Conservation (phyloP, 1,140 invertebrate species). For the Ditylenchus dipsaci region DNA sequence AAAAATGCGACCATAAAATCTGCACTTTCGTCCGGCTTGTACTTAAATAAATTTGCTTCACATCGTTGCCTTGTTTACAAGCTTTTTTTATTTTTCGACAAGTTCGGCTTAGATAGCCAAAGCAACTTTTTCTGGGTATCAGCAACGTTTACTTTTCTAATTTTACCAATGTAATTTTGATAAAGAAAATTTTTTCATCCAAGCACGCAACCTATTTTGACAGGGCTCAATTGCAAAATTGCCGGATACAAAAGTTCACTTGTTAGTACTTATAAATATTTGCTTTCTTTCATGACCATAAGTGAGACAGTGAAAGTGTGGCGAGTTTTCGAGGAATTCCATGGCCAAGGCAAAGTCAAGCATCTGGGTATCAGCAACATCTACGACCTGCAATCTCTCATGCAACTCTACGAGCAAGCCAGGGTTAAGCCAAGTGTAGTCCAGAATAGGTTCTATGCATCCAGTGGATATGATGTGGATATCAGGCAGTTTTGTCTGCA, state of each 20-base stretch:
- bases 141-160: no score
- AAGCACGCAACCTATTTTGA: no score
- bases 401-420: constrained; percentile 28
- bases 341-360: constrained; percentile 24
- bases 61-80: no score
- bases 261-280: neutral
- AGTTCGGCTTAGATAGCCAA: no score
- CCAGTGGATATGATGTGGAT: constrained; percentile 32
- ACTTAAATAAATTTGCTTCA: no score
- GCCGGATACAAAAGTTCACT: neutral
- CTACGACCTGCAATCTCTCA: constrained; percentile 17
- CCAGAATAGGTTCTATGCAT: constrained; percentile 37
- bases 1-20: no score
- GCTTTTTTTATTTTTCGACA: no score
- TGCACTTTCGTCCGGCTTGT: no score
- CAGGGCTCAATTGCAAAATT: neutral
- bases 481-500: constrained; percentile 27
- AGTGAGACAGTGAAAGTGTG: constrained; percentile 28
- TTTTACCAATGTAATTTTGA: no score
- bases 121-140: no score
- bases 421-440: constrained; percentile 32
- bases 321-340: constrained; percentile 35
- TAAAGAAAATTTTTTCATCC: no score
- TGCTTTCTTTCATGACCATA: constrained; percentile 15
- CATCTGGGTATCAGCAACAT: constrained; percentile 34